phyloP scores from a whole-genome alignment of 1,140 invertebrate genomes.

The Luehdorfia chinensis region DNA sequence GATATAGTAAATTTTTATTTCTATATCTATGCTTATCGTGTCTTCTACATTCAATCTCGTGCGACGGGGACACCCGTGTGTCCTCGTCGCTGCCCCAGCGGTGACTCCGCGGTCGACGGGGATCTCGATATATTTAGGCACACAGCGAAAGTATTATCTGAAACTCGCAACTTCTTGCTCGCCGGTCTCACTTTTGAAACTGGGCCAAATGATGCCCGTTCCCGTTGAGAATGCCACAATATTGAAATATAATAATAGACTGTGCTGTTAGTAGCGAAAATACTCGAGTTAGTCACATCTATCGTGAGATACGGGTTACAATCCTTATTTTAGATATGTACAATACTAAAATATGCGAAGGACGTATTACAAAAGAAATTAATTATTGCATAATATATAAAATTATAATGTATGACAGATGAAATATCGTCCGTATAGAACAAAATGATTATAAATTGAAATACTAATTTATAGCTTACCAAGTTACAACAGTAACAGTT shows the following conservation, averaged over 20 bases:
- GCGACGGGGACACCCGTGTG: too few relatives aligned
- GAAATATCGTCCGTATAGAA: too few relatives aligned
- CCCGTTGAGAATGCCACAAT: constrained; percentile 70
- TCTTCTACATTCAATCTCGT: too few relatives aligned
- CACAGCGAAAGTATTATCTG: constrained; percentile 62
- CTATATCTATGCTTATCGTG: too few relatives aligned
- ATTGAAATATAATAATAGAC: constrained; percentile 74
- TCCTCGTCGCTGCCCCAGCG: background rate
- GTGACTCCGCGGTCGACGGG: constrained; percentile 13
- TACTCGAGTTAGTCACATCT: constrained; percentile 64
- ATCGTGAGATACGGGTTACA: constrained; percentile 43
- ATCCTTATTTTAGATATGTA: constrained; percentile 53
- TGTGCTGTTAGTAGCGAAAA: constrained; percentile 61
- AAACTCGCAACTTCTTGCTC: constrained; percentile 66
- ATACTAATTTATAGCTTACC: too few relatives aligned
- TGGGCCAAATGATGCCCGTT: constrained; percentile 71
- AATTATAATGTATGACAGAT: too few relatives aligned
- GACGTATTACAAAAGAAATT: constrained; percentile 36
- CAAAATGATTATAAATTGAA: too few relatives aligned
- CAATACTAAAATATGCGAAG: constrained; percentile 65
- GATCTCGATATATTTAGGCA: constrained; percentile 60
- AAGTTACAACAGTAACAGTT: too few relatives aligned
- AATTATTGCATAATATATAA: constrained; percentile 33
- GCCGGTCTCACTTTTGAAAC: constrained; percentile 69
- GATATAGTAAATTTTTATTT: too few relatives aligned